A percentile compares a stretch with the other conserved stretches of the same genome.
phyloP scores from a whole-genome alignment of 1,140 invertebrate genomes.

The Zaprionus capensis region DNA sequence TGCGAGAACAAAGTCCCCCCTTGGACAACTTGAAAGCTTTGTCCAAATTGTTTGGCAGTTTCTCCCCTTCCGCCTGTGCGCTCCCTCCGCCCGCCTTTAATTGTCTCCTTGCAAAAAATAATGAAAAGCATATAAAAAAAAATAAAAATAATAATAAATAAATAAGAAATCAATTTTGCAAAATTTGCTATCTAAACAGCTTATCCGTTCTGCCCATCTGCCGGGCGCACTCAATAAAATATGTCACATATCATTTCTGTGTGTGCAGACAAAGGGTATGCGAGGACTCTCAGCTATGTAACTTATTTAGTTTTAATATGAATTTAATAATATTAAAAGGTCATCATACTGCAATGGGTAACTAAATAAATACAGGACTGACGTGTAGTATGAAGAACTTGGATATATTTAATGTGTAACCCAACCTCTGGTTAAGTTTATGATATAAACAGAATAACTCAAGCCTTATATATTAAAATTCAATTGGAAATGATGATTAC shows the following conservation, averaged over 20 bases:
- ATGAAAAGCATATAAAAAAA: constrained; percentile 9
- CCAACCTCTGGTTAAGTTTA: too few relatives aligned
- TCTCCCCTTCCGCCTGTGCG: neutral
- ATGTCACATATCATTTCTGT: constrained; percentile 42
- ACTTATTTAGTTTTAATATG: neutral
- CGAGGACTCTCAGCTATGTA: constrained; percentile 8
- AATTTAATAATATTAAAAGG: too few relatives aligned
- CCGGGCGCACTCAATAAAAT: constrained; percentile 53
- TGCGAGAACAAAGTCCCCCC: constrained; percentile 1
- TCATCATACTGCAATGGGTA: too few relatives aligned
- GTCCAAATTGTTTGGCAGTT: constrained; percentile 61
- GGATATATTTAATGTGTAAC: too few relatives aligned
- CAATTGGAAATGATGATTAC: too few relatives aligned
- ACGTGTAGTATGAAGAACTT: neutral
- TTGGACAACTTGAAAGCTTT: constrained; percentile 50
- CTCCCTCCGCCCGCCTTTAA: constrained; percentile 45
- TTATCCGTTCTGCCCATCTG: constrained; percentile 49
- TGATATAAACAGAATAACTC: too few relatives aligned
- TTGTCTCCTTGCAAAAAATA: constrained; percentile 49
- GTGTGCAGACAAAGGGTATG: neutral
- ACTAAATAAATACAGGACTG: neutral
- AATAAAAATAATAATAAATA: constrained; percentile 38
- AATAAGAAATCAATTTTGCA: constrained; percentile 60
- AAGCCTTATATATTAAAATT: too few relatives aligned
- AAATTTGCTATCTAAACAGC: constrained; percentile 61